Conservation (phyloP, 2,113 vertebrate species). For the Narcine bancroftii region DNA sequence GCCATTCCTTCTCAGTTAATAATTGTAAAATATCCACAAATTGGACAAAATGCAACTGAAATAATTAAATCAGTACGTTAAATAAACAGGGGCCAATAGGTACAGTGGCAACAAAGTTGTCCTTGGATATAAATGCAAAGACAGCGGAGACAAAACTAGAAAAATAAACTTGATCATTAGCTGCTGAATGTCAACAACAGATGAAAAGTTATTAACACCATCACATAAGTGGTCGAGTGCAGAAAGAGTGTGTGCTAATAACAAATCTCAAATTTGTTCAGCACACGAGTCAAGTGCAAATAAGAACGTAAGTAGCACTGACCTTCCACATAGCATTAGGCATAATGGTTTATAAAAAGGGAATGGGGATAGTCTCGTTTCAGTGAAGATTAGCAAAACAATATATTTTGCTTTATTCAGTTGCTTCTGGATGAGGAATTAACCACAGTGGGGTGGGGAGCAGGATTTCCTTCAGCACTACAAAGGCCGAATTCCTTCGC, state of each 20-base stretch:
- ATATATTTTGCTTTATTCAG: neutral
- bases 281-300: conserved; percentile 11
- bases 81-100: neutral
- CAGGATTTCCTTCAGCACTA: neutral
- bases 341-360: neutral
- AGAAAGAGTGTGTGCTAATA: neutral
- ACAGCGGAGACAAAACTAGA: conserved; percentile 13
- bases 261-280: conserved; percentile 6
- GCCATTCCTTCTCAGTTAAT: neutral
- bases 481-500: conserved; percentile 11
- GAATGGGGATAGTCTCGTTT: neutral
- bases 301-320: conserved; percentile 12
- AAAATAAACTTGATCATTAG: conserved; percentile 30
- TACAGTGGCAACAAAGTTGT: neutral
- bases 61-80: neutral
- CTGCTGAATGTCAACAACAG: conserved; percentile 14
- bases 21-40: no score
- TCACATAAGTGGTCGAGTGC: no score
- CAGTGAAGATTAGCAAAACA: neutral
- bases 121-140: conserved; percentile 7
- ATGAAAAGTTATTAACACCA: neutral
- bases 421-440: neutral
- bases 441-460: neutral
- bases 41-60: neutral
- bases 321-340: neutral